A percentile compares a stretch with the other conserved stretches of the same genome.
Evolutionary conservation across 2,797 vertebrate genomes (phyloP).

Genomic region (Choloepus didactylus): DNA sequence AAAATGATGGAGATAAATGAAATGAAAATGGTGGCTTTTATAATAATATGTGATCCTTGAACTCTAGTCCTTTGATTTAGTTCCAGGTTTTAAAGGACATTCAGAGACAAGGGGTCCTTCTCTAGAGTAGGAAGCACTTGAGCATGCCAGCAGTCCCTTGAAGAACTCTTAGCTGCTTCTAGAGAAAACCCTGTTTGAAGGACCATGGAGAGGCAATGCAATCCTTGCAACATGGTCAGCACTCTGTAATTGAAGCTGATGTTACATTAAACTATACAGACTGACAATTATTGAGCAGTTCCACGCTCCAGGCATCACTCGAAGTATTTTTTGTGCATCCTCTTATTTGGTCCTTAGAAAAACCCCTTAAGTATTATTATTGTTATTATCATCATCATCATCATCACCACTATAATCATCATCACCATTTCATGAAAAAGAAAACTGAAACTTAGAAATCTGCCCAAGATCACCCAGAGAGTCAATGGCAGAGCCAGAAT

Average conservation of each 20-base stretch:
- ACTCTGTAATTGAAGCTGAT: background rate
- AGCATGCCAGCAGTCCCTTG: background rate
- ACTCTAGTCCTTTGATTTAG: background rate
- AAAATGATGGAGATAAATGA: too few species aligned
- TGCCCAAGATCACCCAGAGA: background rate
- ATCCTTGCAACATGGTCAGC: background rate
- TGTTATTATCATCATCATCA: background rate
- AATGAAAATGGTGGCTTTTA: background rate
- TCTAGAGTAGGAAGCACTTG: background rate
- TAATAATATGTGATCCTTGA: background rate
- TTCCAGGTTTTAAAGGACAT: background rate
- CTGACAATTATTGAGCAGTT: background rate
- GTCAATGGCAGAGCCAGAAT: background rate
- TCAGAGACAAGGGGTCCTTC: background rate
- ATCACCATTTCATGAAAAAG: background rate
- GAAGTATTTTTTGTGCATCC: background rate
- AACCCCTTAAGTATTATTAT: background rate
- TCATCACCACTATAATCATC: background rate
- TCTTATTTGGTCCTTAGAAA: conserved; percentile 43
- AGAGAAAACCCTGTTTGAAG: background rate
- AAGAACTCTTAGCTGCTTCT: background rate
- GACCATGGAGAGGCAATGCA: background rate
- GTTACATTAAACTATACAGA: background rate
- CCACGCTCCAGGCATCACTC: background rate
- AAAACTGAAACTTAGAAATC: conserved; percentile 1